These are phyloP conservation scores for Dinocampus coccinellae DNA, from an alignment of 2,888 invertebrate genomes.

Conservation along the genomic window DNA sequence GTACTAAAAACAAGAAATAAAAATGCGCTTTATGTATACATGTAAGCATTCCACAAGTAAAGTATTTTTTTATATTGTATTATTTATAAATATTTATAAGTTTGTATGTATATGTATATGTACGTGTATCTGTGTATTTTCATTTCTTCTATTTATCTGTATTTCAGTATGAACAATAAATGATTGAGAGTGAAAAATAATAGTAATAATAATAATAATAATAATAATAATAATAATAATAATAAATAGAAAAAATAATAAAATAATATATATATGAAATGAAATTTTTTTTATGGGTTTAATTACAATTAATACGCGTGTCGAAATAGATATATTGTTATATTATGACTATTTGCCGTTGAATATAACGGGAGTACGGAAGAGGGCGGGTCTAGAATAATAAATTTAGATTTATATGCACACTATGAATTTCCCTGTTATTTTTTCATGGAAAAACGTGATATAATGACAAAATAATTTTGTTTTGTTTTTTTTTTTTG, in stretches of 20 bases:
- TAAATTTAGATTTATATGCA: not conserved
- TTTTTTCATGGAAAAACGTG: not conserved
- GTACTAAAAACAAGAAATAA: not conserved
- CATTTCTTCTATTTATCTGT: not conserved
- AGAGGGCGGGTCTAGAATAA: slow-evolving; percentile 45
- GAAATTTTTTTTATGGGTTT: not conserved
- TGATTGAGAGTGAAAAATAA: not conserved
- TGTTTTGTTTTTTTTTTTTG: not conserved
- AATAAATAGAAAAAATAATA: not conserved
- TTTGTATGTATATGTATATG: not conserved
- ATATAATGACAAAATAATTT: not conserved
- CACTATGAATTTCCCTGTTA: not conserved
- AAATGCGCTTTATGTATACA: not conserved
- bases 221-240: not conserved
- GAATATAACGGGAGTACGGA: slow-evolving; percentile 35
- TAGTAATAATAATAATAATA: not conserved
- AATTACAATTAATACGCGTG: not conserved
- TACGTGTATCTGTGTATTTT: not conserved
- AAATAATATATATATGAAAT: not conserved
- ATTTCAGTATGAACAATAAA: not conserved
- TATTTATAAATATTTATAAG: not conserved
- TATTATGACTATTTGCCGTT: not conserved
- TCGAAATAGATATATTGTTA: not conserved
- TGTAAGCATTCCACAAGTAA: not conserved
- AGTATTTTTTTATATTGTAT: not conserved